A percentile compares a stretch with the other conserved stretches of the same genome.
Evolutionary conservation across 2,797 vertebrate species (phyloP).

Genomic region (Mus caroli): DNA sequence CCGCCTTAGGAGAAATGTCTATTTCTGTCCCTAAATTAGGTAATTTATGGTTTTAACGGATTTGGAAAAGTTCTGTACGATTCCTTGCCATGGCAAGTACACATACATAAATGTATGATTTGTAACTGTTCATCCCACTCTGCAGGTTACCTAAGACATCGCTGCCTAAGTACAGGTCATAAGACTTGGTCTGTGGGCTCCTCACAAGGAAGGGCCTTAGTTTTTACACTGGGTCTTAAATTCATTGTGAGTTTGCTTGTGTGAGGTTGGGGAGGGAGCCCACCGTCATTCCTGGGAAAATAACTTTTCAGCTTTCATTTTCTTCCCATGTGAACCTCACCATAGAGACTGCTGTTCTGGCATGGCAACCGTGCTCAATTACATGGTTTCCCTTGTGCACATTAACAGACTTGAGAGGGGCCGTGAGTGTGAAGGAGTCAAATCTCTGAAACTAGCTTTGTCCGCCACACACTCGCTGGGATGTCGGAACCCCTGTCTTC

Average conservation of each 20-base stretch:
- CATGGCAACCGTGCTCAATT: neutral
- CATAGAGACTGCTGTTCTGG: conserved; percentile 10
- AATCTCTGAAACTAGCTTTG: conserved; percentile 28
- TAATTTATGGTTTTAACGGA: neutral
- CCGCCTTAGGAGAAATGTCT: conserved; percentile 22
- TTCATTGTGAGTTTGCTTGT: conserved; percentile 12
- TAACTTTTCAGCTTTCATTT: neutral
- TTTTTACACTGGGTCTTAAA: neutral
- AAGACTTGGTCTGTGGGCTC: neutral
- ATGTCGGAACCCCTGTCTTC: neutral
- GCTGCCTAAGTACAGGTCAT: neutral
- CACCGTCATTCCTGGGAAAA: conserved; percentile 14
- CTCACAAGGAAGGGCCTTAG: neutral
- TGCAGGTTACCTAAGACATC: neutral
- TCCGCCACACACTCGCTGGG: neutral
- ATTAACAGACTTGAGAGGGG: neutral
- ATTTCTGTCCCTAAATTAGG: conserved; percentile 18
- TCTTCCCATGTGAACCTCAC: conserved; percentile 21
- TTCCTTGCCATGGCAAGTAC: neutral
- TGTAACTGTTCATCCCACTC: neutral
- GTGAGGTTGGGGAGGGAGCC: neutral
- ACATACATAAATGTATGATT: neutral
- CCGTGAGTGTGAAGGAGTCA: neutral
- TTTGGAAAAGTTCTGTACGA: neutral
- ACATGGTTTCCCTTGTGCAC: neutral